phyloP scores from a whole-genome alignment of 2,113 vertebrate genomes.

The Climacteris rufus region DNA sequence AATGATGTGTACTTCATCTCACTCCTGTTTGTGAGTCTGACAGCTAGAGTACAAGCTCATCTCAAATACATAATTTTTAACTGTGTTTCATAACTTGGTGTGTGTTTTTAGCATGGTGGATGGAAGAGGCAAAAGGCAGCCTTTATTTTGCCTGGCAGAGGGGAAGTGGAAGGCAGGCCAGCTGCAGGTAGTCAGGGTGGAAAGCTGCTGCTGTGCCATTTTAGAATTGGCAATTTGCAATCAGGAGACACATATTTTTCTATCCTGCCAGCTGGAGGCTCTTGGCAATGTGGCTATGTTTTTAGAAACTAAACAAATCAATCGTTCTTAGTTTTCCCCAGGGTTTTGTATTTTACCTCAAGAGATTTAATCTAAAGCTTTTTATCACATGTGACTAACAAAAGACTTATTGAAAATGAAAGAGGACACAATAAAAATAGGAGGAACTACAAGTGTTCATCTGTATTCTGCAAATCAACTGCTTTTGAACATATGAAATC shows the following conservation, averaged over 20 bases:
- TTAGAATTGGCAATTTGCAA: constrained; percentile 8
- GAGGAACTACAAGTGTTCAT: not conserved
- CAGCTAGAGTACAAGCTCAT: not conserved
- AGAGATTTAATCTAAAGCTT: not conserved
- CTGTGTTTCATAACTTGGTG: not conserved
- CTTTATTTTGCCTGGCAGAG: not conserved
- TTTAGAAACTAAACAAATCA: constrained; percentile 44
- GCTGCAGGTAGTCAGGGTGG: constrained; percentile 17
- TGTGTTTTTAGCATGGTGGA: not conserved
- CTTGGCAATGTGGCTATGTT: constrained; percentile 6
- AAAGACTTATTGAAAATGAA: constrained; percentile 24
- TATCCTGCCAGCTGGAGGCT: constrained; percentile 37
- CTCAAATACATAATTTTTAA: not conserved
- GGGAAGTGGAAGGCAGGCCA: not conserved
- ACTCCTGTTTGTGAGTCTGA: not conserved
- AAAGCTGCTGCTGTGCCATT: constrained; percentile 4
- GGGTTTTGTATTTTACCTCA: constrained; percentile 12
- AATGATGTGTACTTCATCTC: not conserved
- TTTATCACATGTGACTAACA: not conserved
- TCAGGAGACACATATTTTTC: not conserved
- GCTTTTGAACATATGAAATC: not conserved
- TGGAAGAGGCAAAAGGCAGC: not conserved
- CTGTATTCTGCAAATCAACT: constrained; percentile 5
- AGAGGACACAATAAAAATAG: not conserved
- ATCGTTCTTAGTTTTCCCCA: constrained; percentile 6